Base-by-base conservation (phyloP, 2,113 vertebrate genomes). In the Archilochus colubris region DNA sequence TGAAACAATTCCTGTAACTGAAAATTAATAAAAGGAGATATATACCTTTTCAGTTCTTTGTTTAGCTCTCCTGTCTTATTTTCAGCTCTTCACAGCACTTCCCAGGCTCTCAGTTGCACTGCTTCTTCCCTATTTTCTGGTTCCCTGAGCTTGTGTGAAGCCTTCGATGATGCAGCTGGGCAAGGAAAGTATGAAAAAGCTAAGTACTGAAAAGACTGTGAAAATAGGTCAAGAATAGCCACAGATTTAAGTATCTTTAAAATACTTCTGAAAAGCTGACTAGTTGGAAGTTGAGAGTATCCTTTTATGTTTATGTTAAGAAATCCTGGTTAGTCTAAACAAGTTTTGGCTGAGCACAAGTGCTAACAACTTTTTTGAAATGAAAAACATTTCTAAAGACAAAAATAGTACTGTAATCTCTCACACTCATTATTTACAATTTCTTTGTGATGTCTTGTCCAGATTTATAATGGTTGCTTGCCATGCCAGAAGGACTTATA, bases 321-420 rank as follows among this genome's bases (percentile, higher is more conserved):
- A 94, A 91, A 89, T 86, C 58, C n/a, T 83, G 50, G 61, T 88
- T 89, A 78, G 83, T 81, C 91, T 90, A 40, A 95, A 62, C 57
- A 84, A 94, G 31, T 92, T 86, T 86, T 96, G 90, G 79, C 89
- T 83, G 46, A 94, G 82, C 38, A 38, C n/a, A 92, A 93, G 83
- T 64, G 74, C 73, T 88, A 88, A 88, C 90, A 82, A 88, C 79
- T 95, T 89, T 82, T 94, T 75, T 88, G 68, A 95, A 95, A 86
- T 33, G 12, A 93, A 84, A 90, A 96, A 64, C 88, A 95, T 84
- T 91, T 85, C 62, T 73, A 27, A 73, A 86, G 88, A 88, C 82
- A 82, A 94, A 95, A 96, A 94, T 90, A 96, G 58, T 64, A 91
- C 77, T 91, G 94, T 91, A 94, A 91, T 81, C 66, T 94, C 88